Evolutionary conservation across 1,140 invertebrate species (phyloP), one percentile per base, ranked within the genome.

Genomic region (Calephelis virginiensis): DNA sequence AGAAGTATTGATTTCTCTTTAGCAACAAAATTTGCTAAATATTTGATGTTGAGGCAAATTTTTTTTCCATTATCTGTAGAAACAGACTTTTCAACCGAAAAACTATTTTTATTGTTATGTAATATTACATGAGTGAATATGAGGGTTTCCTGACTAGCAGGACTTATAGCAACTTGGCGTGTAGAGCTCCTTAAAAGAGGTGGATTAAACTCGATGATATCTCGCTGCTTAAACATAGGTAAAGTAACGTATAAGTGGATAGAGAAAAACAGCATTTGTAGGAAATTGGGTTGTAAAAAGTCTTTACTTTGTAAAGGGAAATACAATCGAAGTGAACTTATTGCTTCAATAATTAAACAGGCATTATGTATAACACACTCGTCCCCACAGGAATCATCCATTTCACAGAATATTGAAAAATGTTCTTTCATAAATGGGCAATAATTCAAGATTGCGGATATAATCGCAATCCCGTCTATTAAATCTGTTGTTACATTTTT

Each of bases 201-300:
- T 46, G 89, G 86, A 63, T 83, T 82, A 63, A 91, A 86, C 65
- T 79, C 62, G n/a, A 91, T 71, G 9, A 68, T 70, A 67, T 84
- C 85, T 77, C 77, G 85, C n/a, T 81, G 80, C 63, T 78, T 82
- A 56, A 84, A 85, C 83, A 86, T 88, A 12, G 88, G 88, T 49
- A 91, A 68, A 37, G 75, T 67, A 0, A 89, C 80, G 66, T 83
- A 89, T 56, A 91, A 74, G 72, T 89, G 85, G 61, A 91, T 74
- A 28, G 89, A 91, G 47, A 91, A 72, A 78, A 91, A 91, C 43
- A 91, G 68, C 86, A 89, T 91, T 64, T 85, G 85, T 59, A 91
- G 70, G 74, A 81, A 89, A 73, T 86, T 89, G 10, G 89, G 89
- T 12, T 76, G 40, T 38, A 87, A 64, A 61, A 90, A 85, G 65